Evolutionary conservation across 2,888 invertebrate genomes (phyloP), one percentile per base, ranked within the genome.

Genomic region (Xiphydria camelus): DNA sequence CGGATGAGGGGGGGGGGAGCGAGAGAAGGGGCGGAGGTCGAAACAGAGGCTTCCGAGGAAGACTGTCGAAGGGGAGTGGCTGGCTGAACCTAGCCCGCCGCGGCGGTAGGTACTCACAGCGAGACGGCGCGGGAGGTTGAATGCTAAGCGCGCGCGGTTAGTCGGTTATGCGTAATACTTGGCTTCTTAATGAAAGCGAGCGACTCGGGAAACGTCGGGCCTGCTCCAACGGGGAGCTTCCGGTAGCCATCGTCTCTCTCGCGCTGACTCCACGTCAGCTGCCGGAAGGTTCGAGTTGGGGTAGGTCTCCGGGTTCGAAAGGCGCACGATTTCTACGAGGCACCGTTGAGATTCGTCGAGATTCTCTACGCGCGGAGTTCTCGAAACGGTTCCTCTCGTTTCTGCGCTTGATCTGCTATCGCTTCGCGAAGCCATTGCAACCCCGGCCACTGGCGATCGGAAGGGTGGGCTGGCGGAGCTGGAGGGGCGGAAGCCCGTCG

Each of bases 161-260:
- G 57, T 60, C 57, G 46, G 62, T 53, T 59, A 59, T 58, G 53
- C 47, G 53, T 53, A 55, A 45, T 55, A 49, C 45, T 44, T 46
- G 45, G 50, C 51, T 51, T 50, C 62, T 57, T 62, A 62, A 61
- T 62, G 62, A 62, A 60, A 61, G 55, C 43, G 55, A 59, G 53
- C 55, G 47, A 53, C 48, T 51, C 53, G 53, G n/a, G 55, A 59
- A 59, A 58, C 53, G 53, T 58, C 58, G 55, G 46, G 53, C 53
- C 53, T 20, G 17, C 15, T 9, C 9, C 9, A 12, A 12, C 14
- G 29, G n/a, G n/a, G n/a, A n/a, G n/a, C n/a, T n/a, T n/a, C n/a
- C n/a, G n/a, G n/a, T n/a, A n/a, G n/a, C n/a, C n/a, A n/a, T n/a
- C n/a, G n/a, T n/a, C n/a, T n/a, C n/a, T n/a, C n/a, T n/a, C n/a